Percentiles rank a stretch among this genome's conserved stretches.
Conservation (phyloP, 2,113 vertebrate genomes). For the Plotosus lineatus region DNA sequence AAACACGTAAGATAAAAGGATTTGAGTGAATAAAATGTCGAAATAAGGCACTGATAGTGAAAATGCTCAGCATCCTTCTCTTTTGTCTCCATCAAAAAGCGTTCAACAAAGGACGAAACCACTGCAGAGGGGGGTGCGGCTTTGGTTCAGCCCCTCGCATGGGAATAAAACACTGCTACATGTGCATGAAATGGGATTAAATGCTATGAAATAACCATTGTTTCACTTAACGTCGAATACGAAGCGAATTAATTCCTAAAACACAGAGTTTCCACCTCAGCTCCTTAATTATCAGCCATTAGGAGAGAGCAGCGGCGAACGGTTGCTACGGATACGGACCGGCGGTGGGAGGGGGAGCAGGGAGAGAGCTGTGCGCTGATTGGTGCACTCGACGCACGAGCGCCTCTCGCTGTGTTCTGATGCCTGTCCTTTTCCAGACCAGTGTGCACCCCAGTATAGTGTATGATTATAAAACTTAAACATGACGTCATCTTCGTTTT, state of each 20-base stretch:
- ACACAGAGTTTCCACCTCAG: not conserved
- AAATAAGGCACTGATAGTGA: not conserved
- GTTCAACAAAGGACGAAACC: conserved; percentile 20
- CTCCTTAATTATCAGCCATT: not conserved
- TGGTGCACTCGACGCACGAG: not conserved
- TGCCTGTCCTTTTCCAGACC: not conserved
- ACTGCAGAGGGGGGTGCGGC: not conserved
- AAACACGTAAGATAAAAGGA: not conserved
- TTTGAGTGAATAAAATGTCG: not conserved
- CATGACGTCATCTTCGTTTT: not conserved
- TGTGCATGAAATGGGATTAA: not conserved
- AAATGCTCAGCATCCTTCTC: not conserved
- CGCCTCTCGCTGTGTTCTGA: not conserved
- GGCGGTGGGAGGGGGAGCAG: not conserved
- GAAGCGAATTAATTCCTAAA: too few species aligned
- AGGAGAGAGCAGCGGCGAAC: not conserved
- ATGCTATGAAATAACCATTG: too few species aligned
- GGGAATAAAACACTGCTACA: not conserved
- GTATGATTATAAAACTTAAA: too few species aligned
- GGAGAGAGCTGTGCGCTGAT: not conserved
- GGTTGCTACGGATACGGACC: conserved; percentile 4
- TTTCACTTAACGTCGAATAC: not conserved
- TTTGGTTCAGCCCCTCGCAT: not conserved
- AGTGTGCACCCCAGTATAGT: not conserved
- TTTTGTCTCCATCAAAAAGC: conserved; percentile 23